Evolutionary conservation across 1,140 invertebrate species (phyloP).

Genomic region (Eciton burchellii): DNA sequence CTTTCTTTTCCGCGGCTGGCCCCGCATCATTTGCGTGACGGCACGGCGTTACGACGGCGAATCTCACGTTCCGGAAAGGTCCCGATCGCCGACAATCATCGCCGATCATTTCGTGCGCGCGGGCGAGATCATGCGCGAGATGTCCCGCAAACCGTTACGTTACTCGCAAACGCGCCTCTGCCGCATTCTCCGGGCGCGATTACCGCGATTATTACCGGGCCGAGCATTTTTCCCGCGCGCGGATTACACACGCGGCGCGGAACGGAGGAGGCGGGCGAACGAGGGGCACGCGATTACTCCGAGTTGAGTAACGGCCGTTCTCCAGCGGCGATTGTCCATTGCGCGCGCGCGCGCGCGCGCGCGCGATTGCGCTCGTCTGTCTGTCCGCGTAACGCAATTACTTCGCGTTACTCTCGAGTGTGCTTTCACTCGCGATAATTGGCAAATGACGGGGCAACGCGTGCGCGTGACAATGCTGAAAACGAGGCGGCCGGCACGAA

Average conservation of each 20-base stretch:
- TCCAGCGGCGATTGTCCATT: constrained; percentile 46
- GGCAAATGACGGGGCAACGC: constrained; percentile 62
- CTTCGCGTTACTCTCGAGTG: constrained; percentile 60
- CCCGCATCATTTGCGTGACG: not conserved
- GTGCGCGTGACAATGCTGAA: constrained; percentile 61
- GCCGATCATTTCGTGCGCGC: constrained; percentile 12
- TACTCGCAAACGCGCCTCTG: constrained; percentile 43
- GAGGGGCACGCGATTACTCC: constrained; percentile 34
- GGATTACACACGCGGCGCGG: not conserved
- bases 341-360: constrained; percentile 5
- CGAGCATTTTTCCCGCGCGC: constrained; percentile 34
- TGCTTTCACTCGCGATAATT: constrained; percentile 63
- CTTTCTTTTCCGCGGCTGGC: not conserved
- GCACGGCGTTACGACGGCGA: not conserved
- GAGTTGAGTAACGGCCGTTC: constrained; percentile 51
- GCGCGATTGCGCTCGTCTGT: constrained; percentile 41
- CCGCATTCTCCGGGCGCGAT: constrained; percentile 56
- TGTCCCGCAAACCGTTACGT: constrained; percentile 56
- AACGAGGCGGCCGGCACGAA: constrained; percentile 51
- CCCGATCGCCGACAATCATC: too few relatives aligned
- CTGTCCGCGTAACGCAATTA: constrained; percentile 58
- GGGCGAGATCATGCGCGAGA: constrained; percentile 33
- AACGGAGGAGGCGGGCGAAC: not conserved
- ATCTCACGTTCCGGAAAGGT: not conserved
- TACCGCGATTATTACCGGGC: constrained; percentile 61